phyloP scores from a whole-genome alignment of 2,113 vertebrate genomes.

The Plectropomus leopardus region DNA sequence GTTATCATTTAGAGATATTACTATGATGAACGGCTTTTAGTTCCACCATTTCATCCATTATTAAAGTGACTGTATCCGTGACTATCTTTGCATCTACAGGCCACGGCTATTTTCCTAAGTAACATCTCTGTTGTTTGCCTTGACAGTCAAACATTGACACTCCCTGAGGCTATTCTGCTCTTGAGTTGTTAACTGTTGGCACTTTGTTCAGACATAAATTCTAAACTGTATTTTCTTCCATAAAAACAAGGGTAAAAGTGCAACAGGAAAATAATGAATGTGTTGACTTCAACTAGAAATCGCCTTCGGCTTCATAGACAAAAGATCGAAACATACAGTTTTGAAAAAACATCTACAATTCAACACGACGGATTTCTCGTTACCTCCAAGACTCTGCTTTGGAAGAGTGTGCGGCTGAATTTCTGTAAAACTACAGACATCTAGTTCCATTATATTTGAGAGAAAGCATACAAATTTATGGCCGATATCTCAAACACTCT shows the following conservation, averaged over 20 bases:
- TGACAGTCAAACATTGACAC: neutral
- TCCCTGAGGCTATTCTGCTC: neutral
- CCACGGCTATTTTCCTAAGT: neutral
- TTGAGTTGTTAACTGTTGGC: neutral
- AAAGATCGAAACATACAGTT: neutral
- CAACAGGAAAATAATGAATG: no score
- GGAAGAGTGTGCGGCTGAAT: neutral
- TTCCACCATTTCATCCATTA: neutral
- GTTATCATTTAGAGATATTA: neutral
- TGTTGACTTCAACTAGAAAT: neutral
- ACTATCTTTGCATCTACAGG: constrained; percentile 2
- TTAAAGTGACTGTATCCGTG: neutral
- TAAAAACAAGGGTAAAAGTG: neutral
- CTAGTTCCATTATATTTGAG: no score
- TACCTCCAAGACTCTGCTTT: neutral
- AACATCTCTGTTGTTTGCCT: neutral
- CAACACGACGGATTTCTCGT: neutral
- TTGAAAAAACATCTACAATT: no score
- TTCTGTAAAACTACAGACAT: neutral
- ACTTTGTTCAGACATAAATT: neutral
- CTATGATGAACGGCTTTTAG: neutral
- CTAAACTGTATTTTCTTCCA: neutral
- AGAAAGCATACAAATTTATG: no score
- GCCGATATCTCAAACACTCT: no score
- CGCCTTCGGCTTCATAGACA: neutral